Conservation (phyloP, 2,797 vertebrate species). For the Manis javanica region DNA sequence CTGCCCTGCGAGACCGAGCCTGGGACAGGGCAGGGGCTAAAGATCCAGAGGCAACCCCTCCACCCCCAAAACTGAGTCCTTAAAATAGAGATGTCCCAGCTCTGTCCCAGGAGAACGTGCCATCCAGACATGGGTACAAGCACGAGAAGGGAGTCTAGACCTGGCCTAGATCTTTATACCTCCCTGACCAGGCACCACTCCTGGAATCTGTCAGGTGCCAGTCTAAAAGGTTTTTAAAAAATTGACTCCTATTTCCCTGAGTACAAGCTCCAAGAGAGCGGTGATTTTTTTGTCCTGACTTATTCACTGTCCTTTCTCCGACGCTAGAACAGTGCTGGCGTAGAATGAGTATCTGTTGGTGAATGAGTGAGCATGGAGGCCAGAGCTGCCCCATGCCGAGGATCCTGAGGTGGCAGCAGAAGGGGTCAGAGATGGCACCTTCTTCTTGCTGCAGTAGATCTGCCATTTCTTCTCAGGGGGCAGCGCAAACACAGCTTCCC, state of each 20-base stretch:
- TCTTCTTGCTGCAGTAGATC: slow-evolving; percentile 99
- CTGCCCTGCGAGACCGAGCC: neutral
- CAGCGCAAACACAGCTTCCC: slow-evolving; percentile 97
- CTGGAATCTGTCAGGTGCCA: neutral
- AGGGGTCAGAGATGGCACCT: slow-evolving; percentile 86
- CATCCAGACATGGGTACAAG: neutral
- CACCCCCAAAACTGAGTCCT: neutral
- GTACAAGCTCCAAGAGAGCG: neutral
- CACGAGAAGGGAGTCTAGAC: fast-evolving
- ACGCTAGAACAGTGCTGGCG: neutral
- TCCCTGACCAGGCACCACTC: neutral
- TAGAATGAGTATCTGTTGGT: neutral
- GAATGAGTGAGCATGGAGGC: neutral
- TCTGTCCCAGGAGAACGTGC: fast-evolving
- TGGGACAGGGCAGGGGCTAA: neutral
- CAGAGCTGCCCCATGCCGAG: fast-evolving
- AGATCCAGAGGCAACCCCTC: neutral
- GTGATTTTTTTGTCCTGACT: neutral
- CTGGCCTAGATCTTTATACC: neutral
- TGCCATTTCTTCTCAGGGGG: slow-evolving; percentile 99
- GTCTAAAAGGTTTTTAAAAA: neutral
- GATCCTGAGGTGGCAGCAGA: fast-evolving
- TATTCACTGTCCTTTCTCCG: neutral
- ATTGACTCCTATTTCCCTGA: neutral
- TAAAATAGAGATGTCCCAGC: neutral